phyloP scores from a whole-genome alignment of 2,113 vertebrate genomes.

The Indri indri region DNA sequence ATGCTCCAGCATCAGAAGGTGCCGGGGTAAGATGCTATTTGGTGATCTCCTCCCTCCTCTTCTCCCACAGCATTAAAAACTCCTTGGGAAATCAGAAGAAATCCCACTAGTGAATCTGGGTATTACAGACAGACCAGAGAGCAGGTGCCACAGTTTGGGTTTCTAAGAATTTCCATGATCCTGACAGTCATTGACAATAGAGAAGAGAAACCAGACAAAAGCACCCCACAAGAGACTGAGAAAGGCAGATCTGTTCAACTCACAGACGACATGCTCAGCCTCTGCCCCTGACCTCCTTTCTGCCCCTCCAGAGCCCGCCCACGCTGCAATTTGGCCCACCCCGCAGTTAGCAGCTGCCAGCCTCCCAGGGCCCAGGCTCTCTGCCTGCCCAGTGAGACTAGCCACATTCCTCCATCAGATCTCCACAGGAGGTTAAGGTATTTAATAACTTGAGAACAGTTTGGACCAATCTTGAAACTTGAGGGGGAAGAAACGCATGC shows the following conservation, averaged over 20 bases:
- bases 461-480: background rate
- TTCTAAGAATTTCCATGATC: constrained; percentile 32
- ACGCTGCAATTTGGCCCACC: fast-evolving
- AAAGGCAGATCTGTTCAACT: background rate
- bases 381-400: background rate
- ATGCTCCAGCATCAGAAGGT: background rate
- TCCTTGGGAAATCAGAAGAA: background rate
- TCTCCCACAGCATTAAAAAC: background rate
- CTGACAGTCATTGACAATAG: background rate
- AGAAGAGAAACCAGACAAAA: background rate
- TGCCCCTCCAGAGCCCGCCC: background rate
- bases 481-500: background rate
- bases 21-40: background rate
- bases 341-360: background rate
- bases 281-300: background rate
- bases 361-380: background rate
- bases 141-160: background rate
- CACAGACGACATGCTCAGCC: background rate
- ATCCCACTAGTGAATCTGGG: background rate
- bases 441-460: background rate
- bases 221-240: background rate
- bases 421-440: background rate
- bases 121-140: background rate
- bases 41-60: background rate
- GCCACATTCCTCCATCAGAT: background rate